Evolutionary conservation across 2,888 invertebrate genomes (phyloP).

Genomic region (Epinotia nisella): DNA sequence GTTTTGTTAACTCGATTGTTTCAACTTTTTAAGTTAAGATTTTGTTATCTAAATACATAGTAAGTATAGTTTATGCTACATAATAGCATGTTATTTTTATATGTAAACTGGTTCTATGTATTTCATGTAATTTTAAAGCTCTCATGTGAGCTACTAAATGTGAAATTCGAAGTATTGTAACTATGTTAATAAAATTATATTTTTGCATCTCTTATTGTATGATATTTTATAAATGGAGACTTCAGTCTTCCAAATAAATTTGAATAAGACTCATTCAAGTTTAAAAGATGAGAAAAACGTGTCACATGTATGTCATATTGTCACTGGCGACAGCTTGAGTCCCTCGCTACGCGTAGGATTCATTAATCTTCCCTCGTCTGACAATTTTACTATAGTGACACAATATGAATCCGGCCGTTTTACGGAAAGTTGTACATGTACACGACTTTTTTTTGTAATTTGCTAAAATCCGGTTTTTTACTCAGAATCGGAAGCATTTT

Average conservation of each 20-base stretch:
- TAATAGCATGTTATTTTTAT: constrained; percentile 36
- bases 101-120: constrained; percentile 5
- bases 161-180: constrained; percentile 32
- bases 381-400: constrained; percentile 3
- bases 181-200: constrained; percentile 10
- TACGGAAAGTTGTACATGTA: too few relatives aligned
- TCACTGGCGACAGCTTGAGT: background rate
- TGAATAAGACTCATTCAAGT: background rate
- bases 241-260: background rate
- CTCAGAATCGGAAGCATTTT: too few relatives aligned
- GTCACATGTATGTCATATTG: background rate
- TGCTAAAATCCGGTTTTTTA: too few relatives aligned
- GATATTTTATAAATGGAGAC: background rate
- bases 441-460: too few relatives aligned
- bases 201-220: background rate
- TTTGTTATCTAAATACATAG: constrained; percentile 34
- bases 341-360: background rate
- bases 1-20: constrained; percentile 23
- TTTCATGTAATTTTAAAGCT: constrained; percentile 28
- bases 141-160: background rate
- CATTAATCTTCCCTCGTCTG: background rate
- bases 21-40: constrained; percentile 9
- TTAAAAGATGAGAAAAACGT: background rate
- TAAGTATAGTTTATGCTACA: constrained; percentile 10
- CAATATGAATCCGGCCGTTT: too few relatives aligned